Evolutionary conservation across 2,797 vertebrate genomes (phyloP).

Genomic region (Platyrinchus mystaceus): DNA sequence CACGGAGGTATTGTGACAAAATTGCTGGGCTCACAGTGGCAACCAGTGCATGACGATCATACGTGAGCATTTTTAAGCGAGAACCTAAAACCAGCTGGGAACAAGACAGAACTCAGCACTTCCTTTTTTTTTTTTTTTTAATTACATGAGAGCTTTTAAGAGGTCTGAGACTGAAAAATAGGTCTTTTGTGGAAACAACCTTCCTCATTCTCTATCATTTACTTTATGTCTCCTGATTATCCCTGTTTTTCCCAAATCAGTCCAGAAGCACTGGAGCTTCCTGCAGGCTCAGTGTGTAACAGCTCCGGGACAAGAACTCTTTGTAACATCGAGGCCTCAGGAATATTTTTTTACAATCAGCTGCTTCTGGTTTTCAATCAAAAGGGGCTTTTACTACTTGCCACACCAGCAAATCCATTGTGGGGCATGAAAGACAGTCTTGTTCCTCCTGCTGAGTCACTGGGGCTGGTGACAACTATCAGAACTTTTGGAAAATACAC

Average conservation of each 20-base stretch:
- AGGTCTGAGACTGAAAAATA: neutral
- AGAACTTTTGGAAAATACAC: neutral
- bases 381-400: neutral
- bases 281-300: accelerated
- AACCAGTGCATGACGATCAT: accelerated
- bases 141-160: neutral
- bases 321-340: neutral
- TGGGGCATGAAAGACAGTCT: neutral
- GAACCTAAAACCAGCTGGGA: neutral
- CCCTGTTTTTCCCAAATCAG: neutral
- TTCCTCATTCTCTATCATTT: neutral
- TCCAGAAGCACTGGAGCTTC: neutral
- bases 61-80: accelerated
- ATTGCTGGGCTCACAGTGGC: neutral
- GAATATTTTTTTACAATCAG: neutral
- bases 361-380: neutral
- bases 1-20: neutral
- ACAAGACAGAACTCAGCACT: neutral
- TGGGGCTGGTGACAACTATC: neutral
- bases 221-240: neutral
- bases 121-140: accelerated
- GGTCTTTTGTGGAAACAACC: neutral
- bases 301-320: neutral
- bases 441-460: neutral
- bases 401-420: neutral